Evolutionary conservation across 92 coral and sea anemone genomes (phyloP).

Genomic region (Nematostella vectensis): DNA sequence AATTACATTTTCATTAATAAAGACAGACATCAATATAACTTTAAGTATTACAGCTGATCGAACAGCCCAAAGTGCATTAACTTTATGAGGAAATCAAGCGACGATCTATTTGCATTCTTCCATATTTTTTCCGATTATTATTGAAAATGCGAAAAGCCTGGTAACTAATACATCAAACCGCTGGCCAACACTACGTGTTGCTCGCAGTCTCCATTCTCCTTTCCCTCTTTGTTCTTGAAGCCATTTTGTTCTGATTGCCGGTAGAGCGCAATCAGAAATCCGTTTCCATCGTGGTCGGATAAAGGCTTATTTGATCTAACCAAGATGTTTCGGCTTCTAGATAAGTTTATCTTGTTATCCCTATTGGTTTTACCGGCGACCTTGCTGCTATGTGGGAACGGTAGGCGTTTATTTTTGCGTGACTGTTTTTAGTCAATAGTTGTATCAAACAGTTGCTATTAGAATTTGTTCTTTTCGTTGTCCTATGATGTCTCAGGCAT

Average conservation of each 20-base stretch:
- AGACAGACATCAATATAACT: too few relatives aligned
- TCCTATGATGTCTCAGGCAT: slow-evolving; percentile 99
- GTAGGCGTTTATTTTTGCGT: slow-evolving; percentile 57
- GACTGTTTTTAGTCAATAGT: slow-evolving; percentile 20
- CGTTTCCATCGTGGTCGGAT: slow-evolving; percentile 83
- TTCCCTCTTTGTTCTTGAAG: slow-evolving; percentile 74
- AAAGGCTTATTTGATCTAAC: slow-evolving; percentile 43
- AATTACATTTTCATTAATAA: too few relatives aligned
- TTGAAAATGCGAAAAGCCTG: too few relatives aligned
- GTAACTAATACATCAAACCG: slow-evolving; percentile 37
- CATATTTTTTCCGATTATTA: too few relatives aligned
- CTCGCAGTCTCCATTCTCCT: slow-evolving; percentile 23
- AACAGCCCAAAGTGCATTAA: too few relatives aligned
- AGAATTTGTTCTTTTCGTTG: slow-evolving; percentile 21
- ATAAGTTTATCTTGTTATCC: slow-evolving; percentile 67
- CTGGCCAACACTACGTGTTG: slow-evolving; percentile 30
- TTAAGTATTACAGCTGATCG: too few relatives aligned
- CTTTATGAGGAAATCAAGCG: too few relatives aligned
- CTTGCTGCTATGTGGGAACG: slow-evolving; percentile 72
- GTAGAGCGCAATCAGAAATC: slow-evolving; percentile 84
- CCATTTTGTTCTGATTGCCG: slow-evolving; percentile 89
- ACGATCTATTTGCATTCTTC: too few relatives aligned
- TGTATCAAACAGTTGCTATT: slow-evolving; percentile 9
- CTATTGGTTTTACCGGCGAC: slow-evolving; percentile 80
- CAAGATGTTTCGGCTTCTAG: slow-evolving; percentile 81